Conservation (phyloP, 2,888 invertebrate genomes). For the Agriopis aurantiaria region DNA sequence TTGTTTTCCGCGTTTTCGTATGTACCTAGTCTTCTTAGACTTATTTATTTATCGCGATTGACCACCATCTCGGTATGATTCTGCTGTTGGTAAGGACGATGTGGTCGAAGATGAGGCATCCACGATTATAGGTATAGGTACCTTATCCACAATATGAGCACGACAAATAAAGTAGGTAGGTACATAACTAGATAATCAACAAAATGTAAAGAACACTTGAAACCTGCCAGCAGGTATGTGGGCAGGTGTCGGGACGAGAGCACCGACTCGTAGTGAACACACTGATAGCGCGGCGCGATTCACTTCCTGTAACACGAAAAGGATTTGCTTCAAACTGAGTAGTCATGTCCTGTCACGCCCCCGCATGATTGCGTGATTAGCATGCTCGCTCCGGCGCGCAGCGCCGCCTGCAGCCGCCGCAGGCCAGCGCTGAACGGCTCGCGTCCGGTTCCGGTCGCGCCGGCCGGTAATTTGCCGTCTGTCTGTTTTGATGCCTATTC, state of each 20-base stretch:
- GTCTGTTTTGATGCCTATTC: conserved; percentile 17
- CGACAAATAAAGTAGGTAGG: too few species aligned
- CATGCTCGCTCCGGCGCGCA: conserved; percentile 1
- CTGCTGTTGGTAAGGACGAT: too few species aligned
- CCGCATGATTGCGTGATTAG: conserved; percentile 5
- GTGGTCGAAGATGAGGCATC: too few species aligned
- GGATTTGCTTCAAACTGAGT: not conserved
- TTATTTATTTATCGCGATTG: too few species aligned
- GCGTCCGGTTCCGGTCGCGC: conserved; percentile 28
- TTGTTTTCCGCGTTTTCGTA: too few species aligned
- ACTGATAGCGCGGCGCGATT: too few species aligned
- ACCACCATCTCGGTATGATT: too few species aligned
- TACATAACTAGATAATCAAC: too few species aligned
- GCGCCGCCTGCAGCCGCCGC: not conserved
- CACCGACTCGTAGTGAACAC: not conserved
- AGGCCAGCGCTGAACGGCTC: conserved; percentile 3
- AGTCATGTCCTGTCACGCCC: conserved; percentile 1
- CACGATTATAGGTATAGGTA: too few species aligned
- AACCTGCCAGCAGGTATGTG: not conserved
- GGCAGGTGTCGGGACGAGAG: not conserved
- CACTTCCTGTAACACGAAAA: conserved; percentile 12
- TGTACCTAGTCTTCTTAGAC: too few species aligned
- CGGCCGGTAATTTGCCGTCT: conserved; percentile 21
- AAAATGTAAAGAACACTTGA: too few species aligned
- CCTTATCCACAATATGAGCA: too few species aligned